Base-by-base conservation (phyloP, 2,888 invertebrate genomes). In the Tortrix viridana region DNA sequence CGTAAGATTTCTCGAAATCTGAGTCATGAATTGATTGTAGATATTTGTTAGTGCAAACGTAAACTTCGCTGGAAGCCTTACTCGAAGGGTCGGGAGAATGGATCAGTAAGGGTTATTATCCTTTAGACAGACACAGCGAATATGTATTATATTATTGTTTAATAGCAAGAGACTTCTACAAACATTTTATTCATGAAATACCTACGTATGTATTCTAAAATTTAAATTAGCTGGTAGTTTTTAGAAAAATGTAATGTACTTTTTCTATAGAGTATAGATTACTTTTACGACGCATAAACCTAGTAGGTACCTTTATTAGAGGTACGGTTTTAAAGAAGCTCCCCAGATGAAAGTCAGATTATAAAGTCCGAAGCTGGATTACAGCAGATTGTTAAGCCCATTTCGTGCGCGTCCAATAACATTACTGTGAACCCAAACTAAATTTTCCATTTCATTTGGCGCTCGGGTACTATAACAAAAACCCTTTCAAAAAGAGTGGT, bases 1-100 rank as follows among this genome's bases (percentile, higher is more conserved):
- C 76, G 68, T 72, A 65, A 71, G 73, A n/a, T n/a, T n/a, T n/a
- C n/a, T n/a, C n/a, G n/a, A 79, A 77, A 76, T 71, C 68, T 79
- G 78, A 80, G 67, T 80, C 77, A 78, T 67, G 43, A 32, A 32
- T 32, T 32, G 32, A 32, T 32, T 32, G 32, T 32, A 12, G 32
- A 32, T 48, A 49, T 26, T 55, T 55, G 43, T 49, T n/a, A 60
- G 14, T 48, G 54, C 48, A 55, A 43, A 55, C 32, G 32, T 32
- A 32, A 32, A 32, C 3, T 43, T 26, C 54, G 41, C 32, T 37
- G 37, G 60, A 54, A 49, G 48, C 53, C 41, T 48, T 48, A 48
- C 43, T 23, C 22, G 20, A 26, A 4, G 32, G 32, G 12, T 12
- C 32, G 32, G 32, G 54, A 44, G 55, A 61, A 55, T 55, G 61